A percentile compares a stretch with the other conserved stretches of the same genome.
Conservation (phyloP, 2,888 invertebrate species). For the Rhagium mordax region DNA sequence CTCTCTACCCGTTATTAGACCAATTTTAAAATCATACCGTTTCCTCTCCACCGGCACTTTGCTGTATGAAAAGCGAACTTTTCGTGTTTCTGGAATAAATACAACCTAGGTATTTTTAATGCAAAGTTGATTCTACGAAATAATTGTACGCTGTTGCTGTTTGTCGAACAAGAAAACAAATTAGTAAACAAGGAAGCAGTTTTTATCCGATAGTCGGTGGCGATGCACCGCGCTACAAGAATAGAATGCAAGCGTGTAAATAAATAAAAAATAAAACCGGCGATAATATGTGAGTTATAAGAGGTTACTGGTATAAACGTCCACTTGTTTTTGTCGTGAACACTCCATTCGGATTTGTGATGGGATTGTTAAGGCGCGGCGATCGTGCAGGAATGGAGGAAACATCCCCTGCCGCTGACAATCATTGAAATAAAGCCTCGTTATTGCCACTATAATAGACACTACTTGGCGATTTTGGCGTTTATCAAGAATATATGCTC, state of each 20-base stretch:
- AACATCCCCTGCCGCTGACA: constrained; percentile 67
- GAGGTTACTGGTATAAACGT: constrained; percentile 52
- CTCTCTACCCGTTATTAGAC: constrained; percentile 56
- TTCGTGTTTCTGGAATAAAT: constrained; percentile 3
- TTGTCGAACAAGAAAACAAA: background rate
- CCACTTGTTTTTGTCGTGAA: constrained; percentile 66
- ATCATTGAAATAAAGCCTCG: constrained; percentile 69
- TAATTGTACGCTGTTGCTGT: background rate
- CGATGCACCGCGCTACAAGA: background rate
- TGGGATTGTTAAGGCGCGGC: constrained; percentile 56
- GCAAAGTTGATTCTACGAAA: constrained; percentile 7
- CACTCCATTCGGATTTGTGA: constrained; percentile 64
- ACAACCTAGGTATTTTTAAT: background rate
- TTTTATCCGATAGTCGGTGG: too few relatives aligned
- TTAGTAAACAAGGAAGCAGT: too few relatives aligned
- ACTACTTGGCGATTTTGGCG: constrained; percentile 59
- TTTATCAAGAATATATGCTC: constrained; percentile 55
- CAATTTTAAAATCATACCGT: constrained; percentile 55
- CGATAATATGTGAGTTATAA: constrained; percentile 41
- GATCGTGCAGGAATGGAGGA: constrained; percentile 59
- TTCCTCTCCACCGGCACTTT: constrained; percentile 20
- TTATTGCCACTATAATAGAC: constrained; percentile 66
- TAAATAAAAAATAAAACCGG: constrained; percentile 25
- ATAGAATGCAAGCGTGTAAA: constrained; percentile 26
- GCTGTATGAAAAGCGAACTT: constrained; percentile 21